These are phyloP conservation scores for Lepus townsendii DNA, from an alignment of 2,797 vertebrate genomes.

Conservation along the genomic window DNA sequence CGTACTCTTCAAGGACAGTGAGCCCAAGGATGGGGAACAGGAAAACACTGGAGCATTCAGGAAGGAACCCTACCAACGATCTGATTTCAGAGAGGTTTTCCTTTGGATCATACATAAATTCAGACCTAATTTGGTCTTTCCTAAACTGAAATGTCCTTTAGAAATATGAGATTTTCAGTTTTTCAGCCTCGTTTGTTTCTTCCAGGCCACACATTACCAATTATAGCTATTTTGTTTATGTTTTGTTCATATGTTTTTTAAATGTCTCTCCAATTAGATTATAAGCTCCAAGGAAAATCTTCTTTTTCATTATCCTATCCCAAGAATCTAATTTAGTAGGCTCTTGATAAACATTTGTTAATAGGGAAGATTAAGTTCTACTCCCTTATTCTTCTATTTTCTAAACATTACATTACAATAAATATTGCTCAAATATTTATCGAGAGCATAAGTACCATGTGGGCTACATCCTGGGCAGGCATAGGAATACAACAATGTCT, in stretches of 20 bases:
- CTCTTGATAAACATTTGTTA: background rate
- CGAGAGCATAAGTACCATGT: background rate
- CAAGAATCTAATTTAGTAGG: background rate
- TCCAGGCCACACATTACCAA: background rate
- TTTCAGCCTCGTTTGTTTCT: background rate
- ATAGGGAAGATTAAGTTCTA: background rate
- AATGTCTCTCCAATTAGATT: background rate
- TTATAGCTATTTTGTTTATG: background rate
- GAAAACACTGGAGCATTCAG: background rate
- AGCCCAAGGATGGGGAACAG: background rate
- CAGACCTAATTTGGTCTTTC: background rate
- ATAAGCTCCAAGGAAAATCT: background rate
- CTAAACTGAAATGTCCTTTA: background rate
- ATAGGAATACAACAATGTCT: background rate
- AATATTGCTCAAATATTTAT: background rate
- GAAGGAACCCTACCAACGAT: background rate
- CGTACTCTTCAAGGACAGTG: background rate
- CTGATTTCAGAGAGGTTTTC: background rate
- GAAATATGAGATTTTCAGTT: background rate
- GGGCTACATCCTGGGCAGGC: background rate
- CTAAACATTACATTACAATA: background rate
- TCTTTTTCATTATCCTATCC: background rate
- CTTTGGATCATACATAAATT: background rate
- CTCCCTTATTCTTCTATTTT: background rate
- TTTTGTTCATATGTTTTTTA: background rate